phyloP scores from a whole-genome alignment of 2,888 invertebrate genomes.

The Brenthis hecate region DNA sequence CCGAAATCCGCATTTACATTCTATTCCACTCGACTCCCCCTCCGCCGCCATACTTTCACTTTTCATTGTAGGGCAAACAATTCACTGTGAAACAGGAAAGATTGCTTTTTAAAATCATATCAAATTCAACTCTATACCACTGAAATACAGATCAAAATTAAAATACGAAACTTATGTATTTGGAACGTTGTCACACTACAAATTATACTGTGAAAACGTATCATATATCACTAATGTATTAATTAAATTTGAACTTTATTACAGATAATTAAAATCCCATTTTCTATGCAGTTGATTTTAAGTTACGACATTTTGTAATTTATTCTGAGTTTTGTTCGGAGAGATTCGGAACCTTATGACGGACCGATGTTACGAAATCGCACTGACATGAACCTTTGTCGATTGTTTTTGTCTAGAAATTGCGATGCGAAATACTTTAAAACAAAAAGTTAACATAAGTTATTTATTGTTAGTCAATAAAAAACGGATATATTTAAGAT shows the following conservation, averaged over 20 bases:
- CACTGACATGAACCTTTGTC: constrained; percentile 67
- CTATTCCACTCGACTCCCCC: constrained; percentile 56
- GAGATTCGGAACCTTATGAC: constrained; percentile 79
- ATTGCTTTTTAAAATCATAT: neutral
- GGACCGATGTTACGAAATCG: constrained; percentile 75
- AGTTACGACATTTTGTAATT: too few species aligned
- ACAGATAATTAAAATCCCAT: constrained; percentile 36
- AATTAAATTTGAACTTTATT: constrained; percentile 40
- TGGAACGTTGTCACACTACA: constrained; percentile 54
- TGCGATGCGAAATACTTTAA: constrained; percentile 32
- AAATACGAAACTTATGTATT: neutral
- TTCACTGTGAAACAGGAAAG: constrained; percentile 41
- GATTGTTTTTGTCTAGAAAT: constrained; percentile 48
- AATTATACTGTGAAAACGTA: constrained; percentile 54
- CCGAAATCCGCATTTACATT: constrained; percentile 73
- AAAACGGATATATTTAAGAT: neutral
- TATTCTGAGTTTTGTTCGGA: constrained; percentile 54
- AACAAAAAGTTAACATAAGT: constrained; percentile 10
- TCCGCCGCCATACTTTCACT: constrained; percentile 73
- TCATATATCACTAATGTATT: constrained; percentile 50
- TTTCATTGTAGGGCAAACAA: constrained; percentile 76
- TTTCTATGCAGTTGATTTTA: constrained; percentile 35
- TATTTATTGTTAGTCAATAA: neutral
- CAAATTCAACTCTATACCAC: constrained; percentile 37
- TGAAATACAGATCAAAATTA: constrained; percentile 33